phyloP scores from a whole-genome alignment of 2,888 invertebrate species.

The Ophion ellenae region DNA sequence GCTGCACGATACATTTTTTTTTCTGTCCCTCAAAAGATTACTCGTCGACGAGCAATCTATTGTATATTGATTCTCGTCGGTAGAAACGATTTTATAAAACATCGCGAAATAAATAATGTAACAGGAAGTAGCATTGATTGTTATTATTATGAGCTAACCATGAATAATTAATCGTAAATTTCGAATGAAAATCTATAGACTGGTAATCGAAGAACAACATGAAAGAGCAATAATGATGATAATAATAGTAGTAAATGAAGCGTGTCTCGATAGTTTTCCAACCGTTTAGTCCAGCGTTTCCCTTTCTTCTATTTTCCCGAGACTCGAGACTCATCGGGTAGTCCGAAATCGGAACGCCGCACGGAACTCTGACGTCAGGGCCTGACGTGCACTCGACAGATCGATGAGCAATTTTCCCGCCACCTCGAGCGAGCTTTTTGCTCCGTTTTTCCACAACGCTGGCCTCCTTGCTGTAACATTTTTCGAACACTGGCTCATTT shows the following conservation, averaged over 20 bases:
- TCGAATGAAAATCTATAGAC: too few species aligned
- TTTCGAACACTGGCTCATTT: neutral
- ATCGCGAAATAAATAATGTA: neutral
- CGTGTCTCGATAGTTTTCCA: slow-evolving; percentile 22
- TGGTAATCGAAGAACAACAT: neutral
- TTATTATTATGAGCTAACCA: too few species aligned
- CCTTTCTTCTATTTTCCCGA: slow-evolving; percentile 47
- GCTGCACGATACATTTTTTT: neutral
- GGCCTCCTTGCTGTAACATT: slow-evolving; percentile 31
- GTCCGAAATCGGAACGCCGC: slow-evolving; percentile 47
- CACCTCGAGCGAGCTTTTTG: slow-evolving; percentile 42
- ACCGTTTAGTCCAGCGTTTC: slow-evolving; percentile 61
- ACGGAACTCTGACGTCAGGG: slow-evolving; percentile 54
- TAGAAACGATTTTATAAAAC: neutral
- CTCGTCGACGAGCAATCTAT: neutral
- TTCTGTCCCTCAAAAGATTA: too few species aligned
- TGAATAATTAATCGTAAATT: too few species aligned
- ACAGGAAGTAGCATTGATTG: too few species aligned
- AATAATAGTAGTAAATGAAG: slow-evolving; percentile 15
- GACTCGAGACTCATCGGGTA: slow-evolving; percentile 13
- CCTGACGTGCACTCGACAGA: slow-evolving; percentile 54
- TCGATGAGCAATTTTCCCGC: slow-evolving; percentile 50
- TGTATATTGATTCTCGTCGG: neutral
- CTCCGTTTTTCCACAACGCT: slow-evolving; percentile 25
- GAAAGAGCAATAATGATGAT: neutral